These are phyloP conservation scores for Enteromius unitaeniatus DNA, from an alignment of 2,797 vertebrate genomes.

Conservation along the genomic window DNA sequence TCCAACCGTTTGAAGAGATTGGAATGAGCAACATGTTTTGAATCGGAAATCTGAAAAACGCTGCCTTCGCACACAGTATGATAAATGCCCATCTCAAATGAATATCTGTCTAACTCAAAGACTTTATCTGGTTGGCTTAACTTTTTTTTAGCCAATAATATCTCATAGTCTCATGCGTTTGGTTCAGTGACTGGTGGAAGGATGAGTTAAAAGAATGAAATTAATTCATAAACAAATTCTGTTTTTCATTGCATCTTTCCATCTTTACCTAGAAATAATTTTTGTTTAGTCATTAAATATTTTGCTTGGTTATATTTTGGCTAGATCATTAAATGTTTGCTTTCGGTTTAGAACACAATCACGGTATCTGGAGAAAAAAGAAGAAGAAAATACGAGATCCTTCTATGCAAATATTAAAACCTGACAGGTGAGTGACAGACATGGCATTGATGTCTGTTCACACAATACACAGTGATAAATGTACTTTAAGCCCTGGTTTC, in stretches of 20 bases:
- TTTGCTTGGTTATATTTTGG: neutral
- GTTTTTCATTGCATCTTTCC: neutral
- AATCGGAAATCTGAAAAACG: neutral
- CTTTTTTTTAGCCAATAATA: neutral
- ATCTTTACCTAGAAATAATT: neutral
- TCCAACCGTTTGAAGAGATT: slow-evolving; percentile 10
- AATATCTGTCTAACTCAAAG: neutral
- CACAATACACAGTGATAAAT: neutral
- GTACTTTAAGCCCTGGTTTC: no score
- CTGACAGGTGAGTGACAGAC: slow-evolving; percentile 24
- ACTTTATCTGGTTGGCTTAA: neutral
- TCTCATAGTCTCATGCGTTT: no score
- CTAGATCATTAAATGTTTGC: no score
- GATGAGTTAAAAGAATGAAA: neutral
- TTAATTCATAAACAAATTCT: neutral
- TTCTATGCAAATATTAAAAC: slow-evolving; percentile 10
- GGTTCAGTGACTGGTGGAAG: neutral
- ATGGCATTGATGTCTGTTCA: neutral
- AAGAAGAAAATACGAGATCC: neutral
- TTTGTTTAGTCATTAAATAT: neutral
- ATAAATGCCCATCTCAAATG: neutral
- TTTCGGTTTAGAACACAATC: neutral
- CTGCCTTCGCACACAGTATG: neutral
- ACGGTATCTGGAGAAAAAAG: neutral
- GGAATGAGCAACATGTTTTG: neutral